A percentile compares a stretch with the other conserved stretches of the same genome.
These are phyloP conservation scores for Neoniphon sammara DNA, from an alignment of 2,797 vertebrate species.

Conservation along the genomic window DNA sequence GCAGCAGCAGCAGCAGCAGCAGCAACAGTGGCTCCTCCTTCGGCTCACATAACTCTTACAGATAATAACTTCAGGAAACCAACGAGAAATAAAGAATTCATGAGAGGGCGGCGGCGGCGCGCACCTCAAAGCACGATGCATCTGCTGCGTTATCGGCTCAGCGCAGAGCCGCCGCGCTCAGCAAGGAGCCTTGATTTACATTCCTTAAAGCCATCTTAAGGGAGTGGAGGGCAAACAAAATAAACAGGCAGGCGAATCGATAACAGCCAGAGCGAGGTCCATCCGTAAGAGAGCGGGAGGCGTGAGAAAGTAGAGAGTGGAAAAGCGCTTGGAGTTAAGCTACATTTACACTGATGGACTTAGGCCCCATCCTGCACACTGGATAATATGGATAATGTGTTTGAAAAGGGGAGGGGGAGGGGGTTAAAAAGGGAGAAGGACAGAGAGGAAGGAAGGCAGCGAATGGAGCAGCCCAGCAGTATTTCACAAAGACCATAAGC, in stretches of 20 bases:
- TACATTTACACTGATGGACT: conserved; percentile 32
- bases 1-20: too few relatives aligned
- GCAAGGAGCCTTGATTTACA: conserved; percentile 47
- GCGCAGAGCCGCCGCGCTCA: conserved; percentile 34
- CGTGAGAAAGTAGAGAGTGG: neutral
- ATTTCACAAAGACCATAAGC: neutral
- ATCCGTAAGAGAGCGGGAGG: conserved; percentile 1
- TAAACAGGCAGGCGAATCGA: conserved; percentile 60
- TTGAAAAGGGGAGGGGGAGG: conserved; percentile 16
- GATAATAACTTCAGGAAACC: conserved; percentile 70
- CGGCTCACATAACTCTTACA: conserved; percentile 28
- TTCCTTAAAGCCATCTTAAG: conserved; percentile 34
- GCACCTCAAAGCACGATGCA: conserved; percentile 24
- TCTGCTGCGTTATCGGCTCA: conserved; percentile 42
- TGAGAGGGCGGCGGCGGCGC: conserved; percentile 53
- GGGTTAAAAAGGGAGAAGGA: neutral
- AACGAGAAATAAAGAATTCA: conserved; percentile 73
- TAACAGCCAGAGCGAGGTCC: conserved; percentile 4
- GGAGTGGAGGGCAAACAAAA: conserved; percentile 31
- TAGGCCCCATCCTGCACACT: neutral
- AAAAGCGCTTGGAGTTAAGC: conserved; percentile 14
- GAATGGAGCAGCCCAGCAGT: neutral
- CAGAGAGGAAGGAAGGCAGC: neutral
- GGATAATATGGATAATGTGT: conserved; percentile 26
- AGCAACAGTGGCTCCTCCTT: too few relatives aligned